Percentiles rank a stretch among this genome's conserved stretches.
These are phyloP conservation scores for Scolopax bukidnonensis DNA, from an alignment of 2,797 vertebrate species.

Conservation along the genomic window DNA sequence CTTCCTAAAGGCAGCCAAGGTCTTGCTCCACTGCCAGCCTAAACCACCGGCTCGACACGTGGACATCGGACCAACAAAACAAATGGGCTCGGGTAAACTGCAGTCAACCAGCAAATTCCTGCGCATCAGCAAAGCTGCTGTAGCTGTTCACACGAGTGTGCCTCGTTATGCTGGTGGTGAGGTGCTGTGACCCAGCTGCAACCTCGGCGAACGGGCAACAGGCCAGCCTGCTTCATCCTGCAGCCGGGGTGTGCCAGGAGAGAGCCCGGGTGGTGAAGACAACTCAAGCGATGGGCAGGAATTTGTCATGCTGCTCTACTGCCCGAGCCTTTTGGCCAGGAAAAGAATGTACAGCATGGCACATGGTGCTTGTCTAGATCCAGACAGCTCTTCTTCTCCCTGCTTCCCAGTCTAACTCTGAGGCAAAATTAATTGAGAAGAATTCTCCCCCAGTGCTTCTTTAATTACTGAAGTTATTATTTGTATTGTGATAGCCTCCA, in stretches of 20 bases:
- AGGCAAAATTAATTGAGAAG: background rate
- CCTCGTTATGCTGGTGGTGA: fast-evolving
- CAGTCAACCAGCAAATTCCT: background rate
- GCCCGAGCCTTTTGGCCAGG: background rate
- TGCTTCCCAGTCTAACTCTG: background rate
- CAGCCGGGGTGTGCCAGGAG: background rate
- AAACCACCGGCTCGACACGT: background rate
- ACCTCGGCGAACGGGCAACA: fast-evolving
- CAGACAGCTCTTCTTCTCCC: background rate
- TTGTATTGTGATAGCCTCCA: background rate
- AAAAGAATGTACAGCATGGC: background rate
- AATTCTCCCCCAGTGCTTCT: background rate
- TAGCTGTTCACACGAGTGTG: background rate
- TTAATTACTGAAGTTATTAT: conserved; percentile 10
- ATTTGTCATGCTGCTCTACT: fast-evolving
- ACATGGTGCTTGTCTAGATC: background rate
- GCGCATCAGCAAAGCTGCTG: background rate
- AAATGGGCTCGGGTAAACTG: background rate
- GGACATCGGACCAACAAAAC: background rate
- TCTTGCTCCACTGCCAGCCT: background rate
- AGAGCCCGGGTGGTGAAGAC: background rate
- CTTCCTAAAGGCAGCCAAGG: background rate
- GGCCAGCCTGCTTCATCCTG: background rate
- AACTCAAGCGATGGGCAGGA: background rate
- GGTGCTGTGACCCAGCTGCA: background rate